These are phyloP conservation scores for Penaeus vannamei DNA, from an alignment of 1,140 invertebrate species.

Conservation along the genomic window DNA sequence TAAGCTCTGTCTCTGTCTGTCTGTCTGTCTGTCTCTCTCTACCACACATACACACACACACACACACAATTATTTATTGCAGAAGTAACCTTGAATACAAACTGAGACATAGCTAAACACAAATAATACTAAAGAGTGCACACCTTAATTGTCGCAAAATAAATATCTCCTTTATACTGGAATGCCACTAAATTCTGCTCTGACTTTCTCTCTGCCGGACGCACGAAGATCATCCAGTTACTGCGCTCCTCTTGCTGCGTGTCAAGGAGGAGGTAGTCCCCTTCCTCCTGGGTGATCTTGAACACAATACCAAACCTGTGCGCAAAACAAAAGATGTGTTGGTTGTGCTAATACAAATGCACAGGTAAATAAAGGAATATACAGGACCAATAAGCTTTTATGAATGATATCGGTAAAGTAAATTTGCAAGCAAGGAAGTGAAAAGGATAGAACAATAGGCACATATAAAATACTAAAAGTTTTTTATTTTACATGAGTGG, in stretches of 20 bases:
- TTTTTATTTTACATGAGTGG: too few relatives aligned
- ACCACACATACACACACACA: too few relatives aligned
- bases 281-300: conserved; percentile 69
- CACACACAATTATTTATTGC: too few relatives aligned
- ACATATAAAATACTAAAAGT: too few relatives aligned
- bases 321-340: background rate
- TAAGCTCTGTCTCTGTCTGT: too few relatives aligned
- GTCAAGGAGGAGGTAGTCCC: conserved; percentile 68
- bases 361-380: conserved; percentile 29
- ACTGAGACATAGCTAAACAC: too few relatives aligned
- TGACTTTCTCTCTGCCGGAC: conserved; percentile 69
- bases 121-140: too few relatives aligned
- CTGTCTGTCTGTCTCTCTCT: too few relatives aligned
- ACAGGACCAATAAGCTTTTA: background rate
- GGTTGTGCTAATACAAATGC: conserved; percentile 14
- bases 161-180: conserved; percentile 71
- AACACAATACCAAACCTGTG: conserved; percentile 64
- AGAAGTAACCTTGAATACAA: too few relatives aligned
- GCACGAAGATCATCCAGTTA: conserved; percentile 75
- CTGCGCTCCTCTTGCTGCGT: conserved; percentile 71
- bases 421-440: too few relatives aligned
- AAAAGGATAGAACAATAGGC: too few relatives aligned
- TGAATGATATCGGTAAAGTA: too few relatives aligned
- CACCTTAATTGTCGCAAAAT: conserved; percentile 72
- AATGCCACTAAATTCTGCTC: conserved; percentile 73